A percentile compares a stretch with the other conserved stretches of the same genome.
Evolutionary conservation across 2,113 vertebrate species (phyloP).

Genomic region (Dinomys branickii): DNA sequence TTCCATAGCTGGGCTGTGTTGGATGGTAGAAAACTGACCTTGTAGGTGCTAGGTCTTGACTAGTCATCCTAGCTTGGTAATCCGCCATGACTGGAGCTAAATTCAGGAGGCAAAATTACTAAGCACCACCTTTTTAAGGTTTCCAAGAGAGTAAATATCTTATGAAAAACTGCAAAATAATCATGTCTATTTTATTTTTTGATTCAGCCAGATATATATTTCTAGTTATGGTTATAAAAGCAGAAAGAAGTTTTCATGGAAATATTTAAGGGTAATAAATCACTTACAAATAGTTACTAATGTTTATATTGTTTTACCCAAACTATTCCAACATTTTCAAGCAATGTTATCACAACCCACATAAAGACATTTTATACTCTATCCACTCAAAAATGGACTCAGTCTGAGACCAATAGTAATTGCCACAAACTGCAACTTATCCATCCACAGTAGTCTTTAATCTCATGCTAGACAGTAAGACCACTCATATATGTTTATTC

Average conservation of each 20-base stretch:
- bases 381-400: not conserved
- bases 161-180: not conserved
- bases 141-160: slow-evolving; percentile 22
- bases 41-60: not conserved
- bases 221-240: slow-evolving; percentile 18
- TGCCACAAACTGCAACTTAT: not conserved
- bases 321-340: slow-evolving; percentile 64
- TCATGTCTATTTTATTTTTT: slow-evolving; percentile 30
- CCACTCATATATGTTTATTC: not conserved
- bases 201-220: not conserved
- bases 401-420: slow-evolving; percentile 27
- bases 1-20: not conserved
- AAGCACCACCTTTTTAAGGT: not conserved
- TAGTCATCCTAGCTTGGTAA: not conserved
- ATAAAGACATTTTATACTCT: slow-evolving; percentile 37
- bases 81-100: not conserved
- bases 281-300: slow-evolving; percentile 59
- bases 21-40: not conserved
- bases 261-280: slow-evolving; percentile 64
- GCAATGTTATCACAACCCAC: slow-evolving; percentile 38
- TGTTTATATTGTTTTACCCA: slow-evolving; percentile 64
- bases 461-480: not conserved
- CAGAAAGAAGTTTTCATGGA: slow-evolving; percentile 54
- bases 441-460: not conserved
- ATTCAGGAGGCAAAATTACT: not conserved